Evolutionary conservation across 2,888 invertebrate species (phyloP), one percentile per base, ranked within the genome.

Genomic region (Drosophila hamatofila): DNA sequence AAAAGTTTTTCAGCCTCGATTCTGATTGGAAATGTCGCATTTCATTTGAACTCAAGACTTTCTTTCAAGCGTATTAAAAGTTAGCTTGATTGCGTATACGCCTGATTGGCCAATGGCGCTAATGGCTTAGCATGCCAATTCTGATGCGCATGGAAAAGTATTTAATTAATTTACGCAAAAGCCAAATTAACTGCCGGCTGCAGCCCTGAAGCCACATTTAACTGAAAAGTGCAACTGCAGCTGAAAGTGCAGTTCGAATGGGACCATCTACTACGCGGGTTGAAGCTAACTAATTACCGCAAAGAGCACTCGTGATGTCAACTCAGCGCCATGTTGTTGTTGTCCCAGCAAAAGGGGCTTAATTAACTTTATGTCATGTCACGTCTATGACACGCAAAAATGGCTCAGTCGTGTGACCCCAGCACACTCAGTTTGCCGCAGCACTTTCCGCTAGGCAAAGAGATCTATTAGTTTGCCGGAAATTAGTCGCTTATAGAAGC

Each of bases 21-120:
- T 14, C 12, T 3, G 8, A 11, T 16, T 33, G 18, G 4, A 41
- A 37, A 44, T 62, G 51, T 33, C 57, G 42, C 35, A 18, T 41
- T 44, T n/a, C n/a, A 57, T 48, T 57, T 8, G 12, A 49, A 35
- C 59, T 30, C 6, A 27, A 55, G 63, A 49, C 16, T 39, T 68
- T 63, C 41, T 37, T 66, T 56, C 27, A 49, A 58, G 51, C 60
- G 23, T 41, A 56, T 60, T 42, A 56, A 44, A 35, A 21, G 42
- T 72, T 64, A 57, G 81, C 66, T 64, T 42, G 51, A 87, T 89
- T 71, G 61, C 79, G 67, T 42, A 74, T 78, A 74, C 88, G 83
- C 73, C 66, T 42, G 62, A 60, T 67, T 70, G 62, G 35, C 8
- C 56, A 48, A 23, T 6, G 25, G 39, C 46, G n/a, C 30, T 57